Base-by-base conservation (phyloP, 2,888 invertebrate species). In the Odontocerum albicorne region DNA sequence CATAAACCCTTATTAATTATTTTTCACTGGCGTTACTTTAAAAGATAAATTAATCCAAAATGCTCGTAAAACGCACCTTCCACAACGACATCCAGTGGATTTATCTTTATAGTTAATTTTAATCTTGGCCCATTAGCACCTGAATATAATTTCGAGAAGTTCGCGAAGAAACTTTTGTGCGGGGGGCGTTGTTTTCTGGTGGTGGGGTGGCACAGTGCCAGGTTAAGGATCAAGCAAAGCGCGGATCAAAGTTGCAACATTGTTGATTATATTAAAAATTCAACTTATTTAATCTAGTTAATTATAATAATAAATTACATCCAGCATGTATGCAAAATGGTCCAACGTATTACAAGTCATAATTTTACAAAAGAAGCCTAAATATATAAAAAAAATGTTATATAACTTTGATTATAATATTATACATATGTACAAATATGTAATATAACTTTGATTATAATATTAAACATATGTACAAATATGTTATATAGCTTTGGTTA, bases 51-150 rank as follows among this genome's bases (percentile, higher is more conserved):
- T 60, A 60, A 60, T 60, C 60, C 55, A 54, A 16, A 60, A 51
- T 55, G 60, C 49, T 51, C 57, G 60, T 60, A 60, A 60, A 60
- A 60, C 60, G 57, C 60, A 60, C 60, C 60, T 57, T 57, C 51
- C 54, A 55, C 60, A 60, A 60, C 53, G 60, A 60, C 60, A 60
- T 49, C 55, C 57, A 47, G 51, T 55, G 60, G 57, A 60, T 60
- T 60, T 60, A 60, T 60, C 57, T 57, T 57, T 55, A 57, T 57
- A 60, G 57, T 60, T 60, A 60, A 60, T 60, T 60, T 60, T 60
- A 60, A 60, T 60, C 60, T 60, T 49, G 52, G 44, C 57, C 60
- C 60, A 60, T 60, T 60, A 60, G 60, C 60, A 60, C 60, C 60
- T 60, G 60, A 57, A 60, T 60, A 60, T 60, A 60, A 60, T 60